phyloP scores from a whole-genome alignment of 2,888 invertebrate genomes.

The Thera obeliscata region DNA sequence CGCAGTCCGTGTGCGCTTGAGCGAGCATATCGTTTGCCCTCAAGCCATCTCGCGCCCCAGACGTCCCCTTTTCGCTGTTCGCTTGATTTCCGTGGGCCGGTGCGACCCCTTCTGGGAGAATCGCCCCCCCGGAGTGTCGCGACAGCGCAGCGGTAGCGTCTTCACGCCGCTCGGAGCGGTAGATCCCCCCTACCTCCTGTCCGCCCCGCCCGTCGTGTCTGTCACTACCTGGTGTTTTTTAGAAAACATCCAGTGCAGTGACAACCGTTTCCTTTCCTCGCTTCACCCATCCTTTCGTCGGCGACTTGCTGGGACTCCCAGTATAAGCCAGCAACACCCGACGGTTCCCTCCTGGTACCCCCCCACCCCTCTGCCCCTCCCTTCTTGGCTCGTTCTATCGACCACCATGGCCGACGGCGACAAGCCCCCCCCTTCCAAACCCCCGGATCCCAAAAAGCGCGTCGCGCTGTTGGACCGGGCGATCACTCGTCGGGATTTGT shows the following conservation, averaged over 20 bases:
- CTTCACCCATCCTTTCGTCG: not conserved
- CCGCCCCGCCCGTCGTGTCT: not conserved
- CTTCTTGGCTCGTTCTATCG: too few relatives aligned
- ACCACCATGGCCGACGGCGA: not conserved
- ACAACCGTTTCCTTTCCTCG: not conserved
- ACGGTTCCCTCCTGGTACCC: too few relatives aligned
- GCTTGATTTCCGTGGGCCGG: not conserved
- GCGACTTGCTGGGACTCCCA: not conserved
- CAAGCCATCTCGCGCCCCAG: too few relatives aligned
- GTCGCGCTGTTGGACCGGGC: not conserved
- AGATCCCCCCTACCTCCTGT: not conserved
- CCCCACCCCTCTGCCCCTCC: not conserved
- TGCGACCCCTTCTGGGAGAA: not conserved
- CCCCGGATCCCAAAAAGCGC: not conserved
- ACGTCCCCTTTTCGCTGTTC: too few relatives aligned
- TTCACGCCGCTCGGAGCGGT: too few relatives aligned
- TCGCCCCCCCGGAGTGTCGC: not conserved
- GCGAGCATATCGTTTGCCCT: too few relatives aligned
- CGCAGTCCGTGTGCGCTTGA: too few relatives aligned
- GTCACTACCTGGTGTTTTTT: not conserved
- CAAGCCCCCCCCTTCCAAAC: not conserved
- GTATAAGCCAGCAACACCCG: not conserved
- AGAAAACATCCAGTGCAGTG: not conserved
- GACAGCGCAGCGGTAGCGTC: too few relatives aligned
- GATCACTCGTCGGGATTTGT: not conserved